Evolutionary conservation across 2,888 invertebrate genomes (phyloP), one percentile per base, ranked within the genome.

Genomic region (Tupiocoris notatus): DNA sequence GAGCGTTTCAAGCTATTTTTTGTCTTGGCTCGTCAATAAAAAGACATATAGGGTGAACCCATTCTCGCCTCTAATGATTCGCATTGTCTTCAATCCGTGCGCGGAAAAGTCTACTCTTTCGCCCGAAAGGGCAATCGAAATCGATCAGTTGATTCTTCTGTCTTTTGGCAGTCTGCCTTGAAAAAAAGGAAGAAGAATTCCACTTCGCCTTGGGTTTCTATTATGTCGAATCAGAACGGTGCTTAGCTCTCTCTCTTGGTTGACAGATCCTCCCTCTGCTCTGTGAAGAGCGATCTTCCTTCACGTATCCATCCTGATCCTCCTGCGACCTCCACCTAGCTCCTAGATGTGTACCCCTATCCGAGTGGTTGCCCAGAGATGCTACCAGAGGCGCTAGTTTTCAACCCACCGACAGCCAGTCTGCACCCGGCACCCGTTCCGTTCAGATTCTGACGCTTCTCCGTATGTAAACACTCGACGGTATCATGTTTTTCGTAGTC

Each of bases 401-500:
- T 20, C 6, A 7, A 58, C 70, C 24, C n/a, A 62, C 61, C 54
- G 6, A 1, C n/a, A 24, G 73, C 20, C 73, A 73, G 73, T 73
- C 73, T 73, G 18, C 73, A 2, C 18, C 73, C 73, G 73, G 73
- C 73, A 17, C 39, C 62, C 73, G 73, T 16, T 73, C 73, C 57
- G 63, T 73, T 63, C 73, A 73, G 39, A 62, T 61, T 62, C 57
- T 62, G 20, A 61, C 65, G 24, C 23, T 2, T 23, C 17, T 59
- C 73, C 73, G n/a, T 39, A 73, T 73, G 73, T 73, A 73, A 73
- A 73, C 73, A 73, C 39, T 18, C 39, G 23, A 39, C 17, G 18
- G 58, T 73, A 73, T 73, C 73, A 73, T 73, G 73, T 73, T 73
- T 73, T 23, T 73, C 73, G 73, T 73, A 24, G 62, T 73, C n/a